These are phyloP conservation scores for Aspidoscelis tigris DNA, from an alignment of 2,113 vertebrate species.

Conservation along the genomic window DNA sequence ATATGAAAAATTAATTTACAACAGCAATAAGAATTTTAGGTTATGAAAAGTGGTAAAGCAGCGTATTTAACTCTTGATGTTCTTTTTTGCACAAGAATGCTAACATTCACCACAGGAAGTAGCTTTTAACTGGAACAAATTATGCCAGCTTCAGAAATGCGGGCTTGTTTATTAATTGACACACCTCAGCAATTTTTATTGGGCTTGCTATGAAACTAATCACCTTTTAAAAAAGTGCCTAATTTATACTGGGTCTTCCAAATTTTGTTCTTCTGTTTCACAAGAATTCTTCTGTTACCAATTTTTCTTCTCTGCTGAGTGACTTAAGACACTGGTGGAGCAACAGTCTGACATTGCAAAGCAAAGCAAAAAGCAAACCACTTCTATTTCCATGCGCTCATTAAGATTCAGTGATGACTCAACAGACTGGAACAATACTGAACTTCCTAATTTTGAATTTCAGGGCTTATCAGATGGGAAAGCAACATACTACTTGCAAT, in stretches of 20 bases:
- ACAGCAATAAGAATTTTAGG: conserved; percentile 17
- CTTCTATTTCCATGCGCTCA: too few relatives aligned
- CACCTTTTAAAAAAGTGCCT: background rate
- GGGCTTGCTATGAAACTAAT: background rate
- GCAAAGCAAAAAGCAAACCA: too few relatives aligned
- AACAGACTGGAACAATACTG: too few relatives aligned
- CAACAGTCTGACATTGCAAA: too few relatives aligned
- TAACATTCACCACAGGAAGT: background rate
- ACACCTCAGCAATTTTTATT: background rate
- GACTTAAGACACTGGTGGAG: too few relatives aligned
- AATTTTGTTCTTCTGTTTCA: background rate
- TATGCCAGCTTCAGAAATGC: background rate
- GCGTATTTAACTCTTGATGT: conserved; percentile 45
- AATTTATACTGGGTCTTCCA: background rate
- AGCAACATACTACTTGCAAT: too few relatives aligned
- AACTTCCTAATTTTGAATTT: too few relatives aligned
- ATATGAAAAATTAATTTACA: conserved; percentile 59
- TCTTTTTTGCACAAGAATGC: background rate
- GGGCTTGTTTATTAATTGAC: background rate
- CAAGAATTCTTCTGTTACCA: background rate
- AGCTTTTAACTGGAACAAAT: background rate
- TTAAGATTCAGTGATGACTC: too few relatives aligned
- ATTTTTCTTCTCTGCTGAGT: background rate
- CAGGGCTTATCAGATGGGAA: too few relatives aligned
- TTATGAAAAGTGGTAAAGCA: conserved; percentile 42